Base-by-base conservation (phyloP, 2,888 invertebrate genomes). In the Andrena dorsata region DNA sequence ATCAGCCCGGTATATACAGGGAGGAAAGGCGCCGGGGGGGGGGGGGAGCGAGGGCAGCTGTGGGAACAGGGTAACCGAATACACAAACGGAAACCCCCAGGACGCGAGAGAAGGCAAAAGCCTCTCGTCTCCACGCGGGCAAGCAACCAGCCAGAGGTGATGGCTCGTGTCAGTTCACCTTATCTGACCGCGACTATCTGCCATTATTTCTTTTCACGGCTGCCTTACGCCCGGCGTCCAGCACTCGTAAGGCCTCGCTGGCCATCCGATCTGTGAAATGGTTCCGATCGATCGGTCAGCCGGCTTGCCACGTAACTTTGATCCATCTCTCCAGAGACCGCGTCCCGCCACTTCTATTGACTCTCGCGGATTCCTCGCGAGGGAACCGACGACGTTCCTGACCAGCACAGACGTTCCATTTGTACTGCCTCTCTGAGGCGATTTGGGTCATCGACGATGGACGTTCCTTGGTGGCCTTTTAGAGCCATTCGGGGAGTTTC, bases 31-130 rank as follows among this genome's bases (percentile, higher is more conserved):
- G 35, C 65, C 3, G 76, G 70, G 68, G 68, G 80, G 51, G 82
- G 3, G 76, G 70, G 68, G 68, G 80, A 58, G 82, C 64, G 68
- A 69, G 68, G 76, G 73, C 53, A 41, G 83, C 86, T 89, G 89
- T 89, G 90, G 90, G 89, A 90, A 91, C 85, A 78, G 72, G 87
- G 90, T 91, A 91, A 91, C 90, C 89, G 90, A 91, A 91, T 91
- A 88, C 88, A 91, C 88, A 90, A 90, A 90, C 89, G 89, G 86
- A 89, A 90, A 90, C 82, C 82, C 86, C 84, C 84, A 85, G 88
- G 76, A 87, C 87, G 88, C 87, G 87, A 86, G 86, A 85, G 86
- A 81, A 82, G 85, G 84, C 83, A 80, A 84, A 80, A 89, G 87
- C 80, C 74, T 71, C 68, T 41, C 28, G 49, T 58, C 65, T 68